These are phyloP conservation scores for Tupaia tana DNA, from an alignment of 2,113 vertebrate species.

Conservation along the genomic window DNA sequence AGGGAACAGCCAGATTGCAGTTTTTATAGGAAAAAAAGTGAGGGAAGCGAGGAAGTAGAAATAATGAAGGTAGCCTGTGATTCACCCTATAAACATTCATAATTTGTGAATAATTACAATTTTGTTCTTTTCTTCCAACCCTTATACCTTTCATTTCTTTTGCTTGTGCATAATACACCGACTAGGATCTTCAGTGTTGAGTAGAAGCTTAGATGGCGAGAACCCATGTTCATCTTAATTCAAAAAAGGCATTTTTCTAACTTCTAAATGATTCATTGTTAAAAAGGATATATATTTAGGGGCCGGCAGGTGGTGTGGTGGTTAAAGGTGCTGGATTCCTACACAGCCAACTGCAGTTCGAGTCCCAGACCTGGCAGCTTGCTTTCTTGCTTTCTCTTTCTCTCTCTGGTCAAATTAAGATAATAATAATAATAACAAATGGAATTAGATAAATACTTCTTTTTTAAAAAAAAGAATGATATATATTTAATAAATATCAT, in stretches of 20 bases:
- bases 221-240: background rate
- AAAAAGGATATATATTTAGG: background rate
- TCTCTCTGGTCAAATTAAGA: too few species aligned
- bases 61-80: background rate
- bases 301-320: too few species aligned
- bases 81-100: background rate
- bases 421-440: too few species aligned
- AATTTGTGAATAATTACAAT: background rate
- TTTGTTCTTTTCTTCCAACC: background rate
- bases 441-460: too few species aligned
- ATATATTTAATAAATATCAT: background rate
- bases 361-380: too few species aligned
- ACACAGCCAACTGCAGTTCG: too few species aligned
- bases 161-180: background rate
- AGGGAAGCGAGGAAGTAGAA: background rate
- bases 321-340: too few species aligned
- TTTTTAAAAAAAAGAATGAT: too few species aligned
- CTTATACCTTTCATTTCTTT: conserved; percentile 3
- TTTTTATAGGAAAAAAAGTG: background rate
- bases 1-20: background rate
- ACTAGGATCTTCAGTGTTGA: background rate
- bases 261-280: background rate
- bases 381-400: too few species aligned
- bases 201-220: background rate
- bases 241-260: background rate